These are phyloP conservation scores for Australoheros facetus DNA, from an alignment of 2,797 vertebrate species.

Conservation along the genomic window DNA sequence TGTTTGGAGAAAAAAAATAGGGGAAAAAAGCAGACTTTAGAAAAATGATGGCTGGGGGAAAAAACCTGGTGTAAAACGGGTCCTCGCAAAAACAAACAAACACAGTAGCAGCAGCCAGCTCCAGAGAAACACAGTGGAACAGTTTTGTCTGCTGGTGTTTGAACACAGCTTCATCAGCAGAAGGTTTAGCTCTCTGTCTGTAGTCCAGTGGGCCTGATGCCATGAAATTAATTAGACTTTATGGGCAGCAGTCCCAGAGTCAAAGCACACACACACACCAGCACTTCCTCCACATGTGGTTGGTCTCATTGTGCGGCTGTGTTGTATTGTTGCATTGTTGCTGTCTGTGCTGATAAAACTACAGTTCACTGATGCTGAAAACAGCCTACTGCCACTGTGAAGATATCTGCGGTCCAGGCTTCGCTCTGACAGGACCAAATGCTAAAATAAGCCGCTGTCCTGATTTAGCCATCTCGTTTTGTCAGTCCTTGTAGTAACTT, in stretches of 20 bases:
- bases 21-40: neutral
- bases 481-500: neutral
- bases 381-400: conserved; percentile 2
- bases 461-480: neutral
- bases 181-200: conserved; percentile 38
- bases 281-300: conserved; percentile 1
- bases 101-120: neutral
- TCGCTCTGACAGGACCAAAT: neutral
- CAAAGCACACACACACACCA: neutral
- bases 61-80: neutral
- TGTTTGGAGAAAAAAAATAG: neutral
- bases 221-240: conserved; percentile 60
- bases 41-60: neutral
- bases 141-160: conserved; percentile 39
- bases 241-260: conserved; percentile 47
- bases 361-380: conserved; percentile 27
- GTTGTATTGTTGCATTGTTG: conserved; percentile 10
- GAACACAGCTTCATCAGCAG: conserved; percentile 50
- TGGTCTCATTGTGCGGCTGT: conserved; percentile 30
- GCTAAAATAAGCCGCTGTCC: neutral
- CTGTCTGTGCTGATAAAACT: conserved; percentile 33
- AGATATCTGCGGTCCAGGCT: neutral
- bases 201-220: conserved; percentile 47
- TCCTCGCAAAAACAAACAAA: conserved; percentile 4
- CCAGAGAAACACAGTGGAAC: conserved; percentile 19